phyloP scores from a whole-genome alignment of 2,797 vertebrate genomes.

The Fistularia tabacaria region DNA sequence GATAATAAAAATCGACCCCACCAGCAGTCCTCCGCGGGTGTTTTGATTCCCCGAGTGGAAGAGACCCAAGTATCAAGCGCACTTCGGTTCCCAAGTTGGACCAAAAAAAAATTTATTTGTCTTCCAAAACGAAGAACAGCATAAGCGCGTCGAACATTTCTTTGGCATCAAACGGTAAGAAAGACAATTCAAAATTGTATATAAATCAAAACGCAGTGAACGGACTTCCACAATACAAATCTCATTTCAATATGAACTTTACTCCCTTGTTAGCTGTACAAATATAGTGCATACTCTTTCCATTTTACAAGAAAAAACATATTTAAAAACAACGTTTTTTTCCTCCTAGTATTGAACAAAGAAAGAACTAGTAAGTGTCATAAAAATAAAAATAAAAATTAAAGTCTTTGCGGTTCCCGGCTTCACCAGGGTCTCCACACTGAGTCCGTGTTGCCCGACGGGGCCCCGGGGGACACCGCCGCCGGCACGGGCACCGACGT shows the following conservation, averaged over 20 bases:
- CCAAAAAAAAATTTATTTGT: conserved; percentile 76
- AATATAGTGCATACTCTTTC: conserved; percentile 89
- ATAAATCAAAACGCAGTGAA: conserved; percentile 86
- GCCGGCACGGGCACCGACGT: conserved; percentile 72
- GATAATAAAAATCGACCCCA: too few relatives aligned
- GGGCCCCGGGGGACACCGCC: conserved; percentile 80
- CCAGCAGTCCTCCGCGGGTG: too few relatives aligned
- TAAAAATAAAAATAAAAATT: neutral
- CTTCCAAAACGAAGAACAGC: conserved; percentile 88
- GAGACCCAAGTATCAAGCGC: conserved; percentile 12
- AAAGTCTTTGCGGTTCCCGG: conserved; percentile 48
- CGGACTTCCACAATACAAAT: conserved; percentile 90
- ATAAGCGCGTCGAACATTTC: conserved; percentile 87
- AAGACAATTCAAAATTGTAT: conserved; percentile 72
- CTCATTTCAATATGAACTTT: conserved; percentile 98
- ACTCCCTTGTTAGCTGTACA: conserved; percentile 86
- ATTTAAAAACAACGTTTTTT: conserved; percentile 46
- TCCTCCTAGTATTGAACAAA: conserved; percentile 60
- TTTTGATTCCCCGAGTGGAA: too few relatives aligned
- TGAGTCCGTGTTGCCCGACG: conserved; percentile 86
- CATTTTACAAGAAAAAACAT: conserved; percentile 70
- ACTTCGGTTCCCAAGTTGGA: conserved; percentile 50
- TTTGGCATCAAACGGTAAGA: conserved; percentile 92
- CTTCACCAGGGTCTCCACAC: conserved; percentile 98
- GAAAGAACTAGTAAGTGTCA: conserved; percentile 66